phyloP scores from a whole-genome alignment of 2,113 vertebrate species.

The Progne subis region DNA sequence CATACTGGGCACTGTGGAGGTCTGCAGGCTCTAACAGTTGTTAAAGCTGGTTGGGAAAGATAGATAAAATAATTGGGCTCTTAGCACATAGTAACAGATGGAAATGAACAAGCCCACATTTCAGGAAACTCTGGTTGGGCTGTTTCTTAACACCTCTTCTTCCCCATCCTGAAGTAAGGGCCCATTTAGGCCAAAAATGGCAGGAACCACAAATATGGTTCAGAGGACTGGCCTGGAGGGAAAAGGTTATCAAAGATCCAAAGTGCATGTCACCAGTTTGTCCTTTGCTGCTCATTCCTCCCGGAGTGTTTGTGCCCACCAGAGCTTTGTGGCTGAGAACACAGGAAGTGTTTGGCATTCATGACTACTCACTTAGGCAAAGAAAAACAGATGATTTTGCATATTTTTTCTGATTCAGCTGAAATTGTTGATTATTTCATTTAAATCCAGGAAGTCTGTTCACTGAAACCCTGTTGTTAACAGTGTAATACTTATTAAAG shows the following conservation, averaged over 20 bases:
- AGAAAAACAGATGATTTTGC: neutral
- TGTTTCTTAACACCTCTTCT: conserved; percentile 18
- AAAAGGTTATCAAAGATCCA: neutral
- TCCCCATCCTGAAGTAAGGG: neutral
- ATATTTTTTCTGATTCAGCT: neutral
- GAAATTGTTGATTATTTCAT: neutral
- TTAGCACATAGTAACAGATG: conserved; percentile 24
- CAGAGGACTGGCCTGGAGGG: neutral
- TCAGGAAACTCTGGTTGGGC: conserved; percentile 16
- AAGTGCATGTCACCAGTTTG: neutral
- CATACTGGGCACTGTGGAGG: neutral
- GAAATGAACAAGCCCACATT: neutral
- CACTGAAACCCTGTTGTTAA: neutral
- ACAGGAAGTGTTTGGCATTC: fast-evolving
- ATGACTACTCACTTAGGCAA: neutral
- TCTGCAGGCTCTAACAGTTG: neutral
- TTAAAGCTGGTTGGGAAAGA: conserved; percentile 43
- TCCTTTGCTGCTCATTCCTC: neutral
- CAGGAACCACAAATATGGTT: neutral
- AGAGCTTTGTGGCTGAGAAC: neutral
- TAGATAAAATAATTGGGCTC: neutral
- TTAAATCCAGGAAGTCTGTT: neutral
- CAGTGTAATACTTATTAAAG: neutral
- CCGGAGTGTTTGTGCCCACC: too few relatives aligned
- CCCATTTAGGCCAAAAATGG: neutral